Evolutionary conservation across 2,113 vertebrate species (phyloP).

Genomic region (Colius striatus): DNA sequence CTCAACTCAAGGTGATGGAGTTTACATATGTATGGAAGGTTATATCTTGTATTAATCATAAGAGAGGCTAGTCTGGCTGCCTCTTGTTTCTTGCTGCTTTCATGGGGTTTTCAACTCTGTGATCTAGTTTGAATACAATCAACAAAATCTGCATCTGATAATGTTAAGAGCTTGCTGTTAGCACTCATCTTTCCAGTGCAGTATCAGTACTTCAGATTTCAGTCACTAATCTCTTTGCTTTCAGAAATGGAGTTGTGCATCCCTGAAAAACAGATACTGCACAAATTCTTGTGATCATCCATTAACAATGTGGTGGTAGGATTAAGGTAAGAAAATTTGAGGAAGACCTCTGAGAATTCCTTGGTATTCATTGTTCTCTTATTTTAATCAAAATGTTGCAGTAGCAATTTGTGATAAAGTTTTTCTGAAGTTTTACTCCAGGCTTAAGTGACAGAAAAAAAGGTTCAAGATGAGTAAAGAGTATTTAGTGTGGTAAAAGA

Average conservation of each 20-base stretch:
- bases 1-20: not conserved
- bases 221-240: not conserved
- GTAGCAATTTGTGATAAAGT: not conserved
- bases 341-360: not conserved
- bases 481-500: not conserved
- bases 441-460: not conserved
- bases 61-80: not conserved
- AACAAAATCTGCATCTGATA: not conserved
- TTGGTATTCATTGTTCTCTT: not conserved
- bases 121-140: not conserved
- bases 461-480: not conserved
- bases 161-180: slow-evolving; percentile 18
- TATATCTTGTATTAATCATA: not conserved
- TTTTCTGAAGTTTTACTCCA: not conserved
- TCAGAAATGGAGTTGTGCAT: not conserved
- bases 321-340: not conserved
- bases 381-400: not conserved
- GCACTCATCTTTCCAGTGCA: not conserved
- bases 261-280: not conserved
- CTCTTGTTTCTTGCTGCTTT: not conserved
- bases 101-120: not conserved
- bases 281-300: not conserved
- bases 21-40: not conserved
- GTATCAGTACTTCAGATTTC: not conserved
- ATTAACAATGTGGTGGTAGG: not conserved